phyloP scores from a whole-genome alignment of 2,113 vertebrate genomes.

The Colaptes auratus region DNA sequence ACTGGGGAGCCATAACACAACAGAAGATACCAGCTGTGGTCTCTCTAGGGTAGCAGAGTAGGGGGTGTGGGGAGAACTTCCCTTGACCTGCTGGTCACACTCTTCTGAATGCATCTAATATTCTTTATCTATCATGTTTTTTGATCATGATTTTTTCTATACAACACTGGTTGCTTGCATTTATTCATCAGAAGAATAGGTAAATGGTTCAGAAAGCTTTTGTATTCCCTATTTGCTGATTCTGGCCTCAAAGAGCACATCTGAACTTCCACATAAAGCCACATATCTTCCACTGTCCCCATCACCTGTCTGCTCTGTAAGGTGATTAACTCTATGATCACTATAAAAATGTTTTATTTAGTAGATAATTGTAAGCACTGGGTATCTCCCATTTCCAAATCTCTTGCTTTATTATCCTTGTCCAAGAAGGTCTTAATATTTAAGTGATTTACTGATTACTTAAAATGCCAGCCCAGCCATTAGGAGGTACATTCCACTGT shows the following conservation, averaged over 20 bases:
- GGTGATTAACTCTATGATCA: constrained; percentile 72
- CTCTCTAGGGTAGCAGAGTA: no score
- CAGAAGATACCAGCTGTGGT: no score
- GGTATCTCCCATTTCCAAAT: constrained; percentile 72
- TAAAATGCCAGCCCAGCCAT: constrained; percentile 78
- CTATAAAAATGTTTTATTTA: constrained; percentile 81
- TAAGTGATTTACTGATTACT: constrained; percentile 80
- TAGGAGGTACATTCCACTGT: constrained; percentile 75
- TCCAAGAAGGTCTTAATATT: constrained; percentile 81
- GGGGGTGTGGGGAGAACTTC: no score
- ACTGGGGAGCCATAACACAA: no score
- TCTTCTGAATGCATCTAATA: background rate
- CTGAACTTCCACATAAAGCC: background rate
- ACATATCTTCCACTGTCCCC: background rate
- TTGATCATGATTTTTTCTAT: background rate
- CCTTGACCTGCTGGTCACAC: no score
- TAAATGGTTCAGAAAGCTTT: background rate
- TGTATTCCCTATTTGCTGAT: background rate
- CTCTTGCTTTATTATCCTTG: constrained; percentile 78
- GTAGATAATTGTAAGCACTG: constrained; percentile 71
- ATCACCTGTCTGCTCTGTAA: constrained; percentile 49
- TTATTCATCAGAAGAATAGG: constrained; percentile 50
- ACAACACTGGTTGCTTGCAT: background rate
- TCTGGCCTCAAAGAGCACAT: background rate
- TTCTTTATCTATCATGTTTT: background rate